Conservation (phyloP, 1,140 invertebrate genomes). For the Papilio helenus region DNA sequence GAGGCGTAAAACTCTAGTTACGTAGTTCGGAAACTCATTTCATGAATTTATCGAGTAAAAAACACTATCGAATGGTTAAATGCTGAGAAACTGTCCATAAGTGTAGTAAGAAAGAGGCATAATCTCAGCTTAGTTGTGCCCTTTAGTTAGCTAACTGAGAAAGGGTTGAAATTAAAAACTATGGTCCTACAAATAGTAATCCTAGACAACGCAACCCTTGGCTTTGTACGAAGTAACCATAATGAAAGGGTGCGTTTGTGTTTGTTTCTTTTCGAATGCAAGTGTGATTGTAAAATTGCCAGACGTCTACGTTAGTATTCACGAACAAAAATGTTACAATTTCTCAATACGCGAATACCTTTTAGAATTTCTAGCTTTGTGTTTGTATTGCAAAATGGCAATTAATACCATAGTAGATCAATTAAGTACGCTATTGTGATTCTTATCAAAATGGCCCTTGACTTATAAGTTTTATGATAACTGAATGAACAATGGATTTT, state of each 20-base stretch:
- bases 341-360: background rate
- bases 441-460: background rate
- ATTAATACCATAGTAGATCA: background rate
- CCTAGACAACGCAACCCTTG: background rate
- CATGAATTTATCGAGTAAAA: no score
- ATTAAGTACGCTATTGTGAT: background rate
- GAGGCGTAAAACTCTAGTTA: no score
- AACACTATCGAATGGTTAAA: no score
- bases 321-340: background rate
- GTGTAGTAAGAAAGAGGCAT: background rate
- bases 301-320: background rate
- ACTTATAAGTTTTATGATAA: conserved; percentile 6
- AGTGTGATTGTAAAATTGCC: background rate
- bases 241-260: background rate
- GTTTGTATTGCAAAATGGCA: background rate
- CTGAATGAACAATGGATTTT: background rate
- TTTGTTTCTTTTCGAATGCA: background rate
- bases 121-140: background rate
- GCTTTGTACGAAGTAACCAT: background rate
- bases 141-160: background rate
- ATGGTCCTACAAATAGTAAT: background rate
- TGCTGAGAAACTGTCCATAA: no score
- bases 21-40: no score
- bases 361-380: background rate
- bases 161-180: background rate